phyloP scores from a whole-genome alignment of 2,113 vertebrate genomes.

The Nettapus auritus region DNA sequence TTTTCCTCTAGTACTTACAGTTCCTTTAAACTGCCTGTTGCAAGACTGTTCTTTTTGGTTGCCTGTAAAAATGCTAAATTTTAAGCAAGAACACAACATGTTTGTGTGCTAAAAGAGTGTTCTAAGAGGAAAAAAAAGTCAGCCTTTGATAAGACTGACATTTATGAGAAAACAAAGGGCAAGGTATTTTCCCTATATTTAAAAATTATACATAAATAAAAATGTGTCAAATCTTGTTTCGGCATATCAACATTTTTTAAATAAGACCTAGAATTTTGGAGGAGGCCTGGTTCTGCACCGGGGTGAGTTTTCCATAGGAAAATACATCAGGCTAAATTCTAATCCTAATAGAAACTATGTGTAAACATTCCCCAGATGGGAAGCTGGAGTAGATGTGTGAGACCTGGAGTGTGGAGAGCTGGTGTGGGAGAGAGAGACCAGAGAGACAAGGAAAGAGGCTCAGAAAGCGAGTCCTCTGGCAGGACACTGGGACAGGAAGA shows the following conservation, averaged over 20 bases:
- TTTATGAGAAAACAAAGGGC: neutral
- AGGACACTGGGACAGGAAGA: neutral
- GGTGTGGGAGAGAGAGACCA: neutral
- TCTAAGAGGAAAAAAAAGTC: neutral
- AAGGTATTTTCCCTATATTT: neutral
- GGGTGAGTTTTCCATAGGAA: neutral
- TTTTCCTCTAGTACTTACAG: neutral
- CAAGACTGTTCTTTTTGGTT: neutral
- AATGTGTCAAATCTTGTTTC: neutral
- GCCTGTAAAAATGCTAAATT: neutral
- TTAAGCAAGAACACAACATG: neutral
- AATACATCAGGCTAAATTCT: neutral
- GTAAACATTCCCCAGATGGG: neutral
- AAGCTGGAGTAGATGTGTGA: neutral
- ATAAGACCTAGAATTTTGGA: neutral
- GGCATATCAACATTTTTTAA: fast-evolving
- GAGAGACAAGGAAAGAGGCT: neutral
- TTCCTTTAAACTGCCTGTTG: fast-evolving
- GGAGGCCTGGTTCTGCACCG: neutral
- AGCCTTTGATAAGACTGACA: neutral
- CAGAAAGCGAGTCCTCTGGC: neutral
- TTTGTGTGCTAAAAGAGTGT: neutral
- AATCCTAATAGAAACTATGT: neutral
- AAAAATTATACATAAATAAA: neutral
- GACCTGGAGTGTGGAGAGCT: neutral